Conservation (phyloP, 2,113 vertebrate genomes). For the Macroglossus sobrinus region DNA sequence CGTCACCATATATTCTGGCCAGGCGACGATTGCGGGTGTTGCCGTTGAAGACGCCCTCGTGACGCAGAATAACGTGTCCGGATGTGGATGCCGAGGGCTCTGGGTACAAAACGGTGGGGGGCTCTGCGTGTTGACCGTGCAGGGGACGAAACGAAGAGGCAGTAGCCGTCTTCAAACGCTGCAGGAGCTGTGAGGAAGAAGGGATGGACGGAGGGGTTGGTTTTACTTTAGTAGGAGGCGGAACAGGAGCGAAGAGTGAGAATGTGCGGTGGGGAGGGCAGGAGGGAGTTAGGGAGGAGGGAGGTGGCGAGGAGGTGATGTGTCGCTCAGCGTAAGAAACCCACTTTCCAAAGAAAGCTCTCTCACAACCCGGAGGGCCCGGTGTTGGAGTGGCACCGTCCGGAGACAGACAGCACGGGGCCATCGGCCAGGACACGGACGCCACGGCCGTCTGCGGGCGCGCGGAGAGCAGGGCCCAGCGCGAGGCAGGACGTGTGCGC, state of each 20-base stretch:
- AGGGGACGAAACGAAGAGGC: not conserved
- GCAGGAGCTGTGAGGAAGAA: not conserved
- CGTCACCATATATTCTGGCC: not conserved
- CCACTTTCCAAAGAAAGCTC: not conserved
- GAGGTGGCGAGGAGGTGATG: not conserved
- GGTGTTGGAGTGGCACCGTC: not conserved
- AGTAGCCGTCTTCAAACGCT: not conserved
- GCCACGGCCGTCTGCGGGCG: not conserved
- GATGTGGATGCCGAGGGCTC: not conserved
- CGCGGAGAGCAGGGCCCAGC: not conserved
- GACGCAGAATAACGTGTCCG: fast-evolving
- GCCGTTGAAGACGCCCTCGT: not conserved
- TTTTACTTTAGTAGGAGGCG: not conserved
- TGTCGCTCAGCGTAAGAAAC: not conserved
- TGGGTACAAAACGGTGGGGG: not conserved
- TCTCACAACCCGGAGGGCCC: not conserved
- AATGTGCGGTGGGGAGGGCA: not conserved
- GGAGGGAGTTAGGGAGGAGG: not conserved
- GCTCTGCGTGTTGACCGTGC: not conserved
- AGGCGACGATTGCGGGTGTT: not conserved
- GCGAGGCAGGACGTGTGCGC: not conserved
- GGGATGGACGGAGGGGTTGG: not conserved
- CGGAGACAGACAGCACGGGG: not conserved
- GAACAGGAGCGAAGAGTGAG: not conserved
- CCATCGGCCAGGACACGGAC: not conserved